Conservation (phyloP, 2,888 invertebrate species). For the Molorchus minor region DNA sequence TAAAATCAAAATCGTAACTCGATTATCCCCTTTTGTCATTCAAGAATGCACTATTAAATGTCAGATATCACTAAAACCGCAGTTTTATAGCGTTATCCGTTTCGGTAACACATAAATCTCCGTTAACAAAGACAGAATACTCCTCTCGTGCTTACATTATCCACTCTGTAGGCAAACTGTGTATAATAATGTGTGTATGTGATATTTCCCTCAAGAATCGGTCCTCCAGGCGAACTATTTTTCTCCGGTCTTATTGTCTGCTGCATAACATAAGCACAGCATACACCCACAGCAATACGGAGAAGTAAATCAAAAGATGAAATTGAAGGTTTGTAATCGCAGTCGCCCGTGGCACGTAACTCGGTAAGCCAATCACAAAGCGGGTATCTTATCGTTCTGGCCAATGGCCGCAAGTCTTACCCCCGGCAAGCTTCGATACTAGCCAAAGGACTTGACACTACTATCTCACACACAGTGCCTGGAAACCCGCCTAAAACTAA, state of each 20-base stretch:
- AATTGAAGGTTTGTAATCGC: constrained; percentile 61
- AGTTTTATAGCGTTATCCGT: background rate
- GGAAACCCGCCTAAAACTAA: constrained; percentile 55
- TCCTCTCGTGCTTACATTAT: background rate
- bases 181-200: constrained; percentile 26
- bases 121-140: background rate
- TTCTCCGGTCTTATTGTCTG: constrained; percentile 34
- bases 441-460: constrained; percentile 57
- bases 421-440: constrained; percentile 58
- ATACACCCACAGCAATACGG: constrained; percentile 53
- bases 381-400: constrained; percentile 57
- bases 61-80: background rate
- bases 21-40: too few species aligned
- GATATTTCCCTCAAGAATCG: constrained; percentile 49
- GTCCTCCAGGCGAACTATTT: constrained; percentile 43
- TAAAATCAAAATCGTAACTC: too few species aligned
- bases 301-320: constrained; percentile 61
- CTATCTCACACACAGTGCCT: constrained; percentile 56
- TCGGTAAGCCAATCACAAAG: constrained; percentile 61
- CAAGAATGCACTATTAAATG: too few species aligned
- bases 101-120: background rate
- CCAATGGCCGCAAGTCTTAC: constrained; percentile 63
- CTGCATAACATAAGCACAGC: constrained; percentile 42
- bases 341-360: constrained; percentile 59
- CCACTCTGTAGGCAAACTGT: constrained; percentile 5